Evolutionary conservation across 2,888 invertebrate species (phyloP).

Genomic region (Tetheella fluctuosa): DNA sequence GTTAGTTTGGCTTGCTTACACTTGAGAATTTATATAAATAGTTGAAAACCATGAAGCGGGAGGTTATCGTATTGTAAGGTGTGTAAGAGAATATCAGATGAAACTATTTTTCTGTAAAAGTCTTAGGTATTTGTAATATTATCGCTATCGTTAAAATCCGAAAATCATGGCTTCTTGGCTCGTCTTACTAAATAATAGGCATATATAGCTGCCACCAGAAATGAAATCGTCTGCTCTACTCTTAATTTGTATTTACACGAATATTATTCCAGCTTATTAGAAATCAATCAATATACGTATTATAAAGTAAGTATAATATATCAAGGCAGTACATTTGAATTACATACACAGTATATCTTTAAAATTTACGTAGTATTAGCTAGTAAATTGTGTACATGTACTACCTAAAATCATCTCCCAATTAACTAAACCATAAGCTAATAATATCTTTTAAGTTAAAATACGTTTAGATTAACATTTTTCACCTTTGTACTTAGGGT

Average conservation of each 20-base stretch:
- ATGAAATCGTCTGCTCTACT: constrained; percentile 39
- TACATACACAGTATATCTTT: not conserved
- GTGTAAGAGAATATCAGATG: not conserved
- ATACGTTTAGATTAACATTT: constrained; percentile 60
- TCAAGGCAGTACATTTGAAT: not conserved
- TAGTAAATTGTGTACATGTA: constrained; percentile 26
- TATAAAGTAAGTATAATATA: not conserved
- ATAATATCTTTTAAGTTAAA: constrained; percentile 44
- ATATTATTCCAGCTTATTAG: constrained; percentile 42
- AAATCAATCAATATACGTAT: constrained; percentile 27
- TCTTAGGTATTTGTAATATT: not conserved
- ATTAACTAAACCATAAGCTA: constrained; percentile 52
- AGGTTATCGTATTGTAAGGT: not conserved
- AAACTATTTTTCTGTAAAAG: not conserved
- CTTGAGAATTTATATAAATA: not conserved
- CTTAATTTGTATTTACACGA: constrained; percentile 34
- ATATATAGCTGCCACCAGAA: constrained; percentile 23
- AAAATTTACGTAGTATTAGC: not conserved
- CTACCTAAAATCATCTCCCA: constrained; percentile 43
- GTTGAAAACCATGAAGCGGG: not conserved
- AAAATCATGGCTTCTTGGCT: not conserved
- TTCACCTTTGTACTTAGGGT: constrained; percentile 71
- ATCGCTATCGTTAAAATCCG: not conserved
- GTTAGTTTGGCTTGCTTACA: not conserved
- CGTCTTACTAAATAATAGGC: not conserved